A percentile compares a stretch with the other conserved stretches of the same genome.
These are phyloP conservation scores for Urocitellus parryii DNA, from an alignment of 2,113 vertebrate species.

Conservation along the genomic window DNA sequence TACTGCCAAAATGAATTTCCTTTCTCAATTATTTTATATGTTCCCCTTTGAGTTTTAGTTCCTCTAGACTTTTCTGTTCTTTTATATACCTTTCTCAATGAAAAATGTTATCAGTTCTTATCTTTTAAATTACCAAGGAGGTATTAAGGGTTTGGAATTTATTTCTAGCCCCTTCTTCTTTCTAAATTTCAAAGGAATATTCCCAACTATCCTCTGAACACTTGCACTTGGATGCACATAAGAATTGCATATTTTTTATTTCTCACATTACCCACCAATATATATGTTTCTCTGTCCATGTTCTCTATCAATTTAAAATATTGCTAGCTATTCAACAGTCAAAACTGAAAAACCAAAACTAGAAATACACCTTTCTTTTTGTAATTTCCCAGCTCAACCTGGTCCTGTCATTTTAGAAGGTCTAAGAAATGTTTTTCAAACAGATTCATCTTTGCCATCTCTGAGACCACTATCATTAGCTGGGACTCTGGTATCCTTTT, in stretches of 20 bases:
- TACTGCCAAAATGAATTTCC: neutral
- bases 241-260: neutral
- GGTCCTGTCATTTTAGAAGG: neutral
- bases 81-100: neutral
- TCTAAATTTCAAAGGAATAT: neutral
- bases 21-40: neutral
- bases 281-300: neutral
- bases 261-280: neutral
- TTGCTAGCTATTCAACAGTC: neutral
- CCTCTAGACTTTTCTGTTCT: neutral
- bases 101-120: neutral
- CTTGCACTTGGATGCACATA: accelerated
- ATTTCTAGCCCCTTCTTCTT: neutral
- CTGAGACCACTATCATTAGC: neutral
- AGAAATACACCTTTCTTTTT: neutral
- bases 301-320: neutral
- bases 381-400: neutral
- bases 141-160: neutral
- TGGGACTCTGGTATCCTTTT: neutral
- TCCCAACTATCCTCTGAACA: neutral
- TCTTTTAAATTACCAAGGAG: neutral
- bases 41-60: neutral
- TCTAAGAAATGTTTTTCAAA: neutral
- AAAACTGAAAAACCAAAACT: neutral
- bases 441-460: neutral